A percentile compares a stretch with the other conserved stretches of the same genome.
Evolutionary conservation across 2,113 vertebrate species (phyloP).

Genomic region (Cyanoliseus patagonus): DNA sequence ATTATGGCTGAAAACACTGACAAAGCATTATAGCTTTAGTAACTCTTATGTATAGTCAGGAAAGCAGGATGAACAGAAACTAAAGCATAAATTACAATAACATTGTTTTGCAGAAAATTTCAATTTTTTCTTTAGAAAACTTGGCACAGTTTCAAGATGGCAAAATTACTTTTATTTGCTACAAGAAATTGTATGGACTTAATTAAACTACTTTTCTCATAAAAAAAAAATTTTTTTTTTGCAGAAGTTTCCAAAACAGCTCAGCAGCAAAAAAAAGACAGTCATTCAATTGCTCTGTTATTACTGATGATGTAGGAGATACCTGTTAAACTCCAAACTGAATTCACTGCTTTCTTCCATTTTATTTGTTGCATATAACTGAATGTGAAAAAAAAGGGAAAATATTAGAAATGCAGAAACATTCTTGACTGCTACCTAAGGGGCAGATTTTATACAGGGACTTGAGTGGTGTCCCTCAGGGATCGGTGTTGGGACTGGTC

Average conservation of each 20-base stretch:
- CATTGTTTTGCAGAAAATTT: not conserved
- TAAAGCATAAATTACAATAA: not conserved
- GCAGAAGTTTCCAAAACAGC: not conserved
- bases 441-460: not conserved
- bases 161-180: not conserved
- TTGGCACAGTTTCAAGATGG: not conserved
- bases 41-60: rapidly evolving
- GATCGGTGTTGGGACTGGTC: no score
- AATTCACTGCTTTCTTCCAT: not conserved
- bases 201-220: not conserved
- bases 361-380: not conserved
- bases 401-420: not conserved
- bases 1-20: not conserved
- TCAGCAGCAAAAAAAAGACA: not conserved
- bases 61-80: not conserved
- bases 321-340: not conserved
- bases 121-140: not conserved
- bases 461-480: not conserved
- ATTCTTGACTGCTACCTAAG: not conserved
- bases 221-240: not conserved
- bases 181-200: not conserved
- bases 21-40: not conserved
- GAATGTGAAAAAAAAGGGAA: not conserved
- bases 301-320: not conserved
- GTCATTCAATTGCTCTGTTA: not conserved